These are phyloP conservation scores for Columba livia DNA, from an alignment of 2,113 vertebrate genomes.

Conservation along the genomic window DNA sequence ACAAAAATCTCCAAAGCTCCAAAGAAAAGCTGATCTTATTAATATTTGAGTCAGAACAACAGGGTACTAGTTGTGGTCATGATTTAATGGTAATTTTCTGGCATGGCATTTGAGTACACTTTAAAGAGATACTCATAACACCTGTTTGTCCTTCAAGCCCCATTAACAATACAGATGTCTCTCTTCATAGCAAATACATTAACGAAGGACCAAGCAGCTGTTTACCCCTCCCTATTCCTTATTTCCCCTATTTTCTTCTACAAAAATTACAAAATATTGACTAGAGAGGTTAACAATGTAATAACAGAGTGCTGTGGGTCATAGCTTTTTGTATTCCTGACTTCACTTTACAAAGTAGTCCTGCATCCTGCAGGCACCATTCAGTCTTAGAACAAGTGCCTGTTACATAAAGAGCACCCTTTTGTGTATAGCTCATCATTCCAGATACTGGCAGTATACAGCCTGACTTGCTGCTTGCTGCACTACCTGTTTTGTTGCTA, in stretches of 20 bases:
- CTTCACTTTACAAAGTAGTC: not conserved
- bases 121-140: not conserved
- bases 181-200: not conserved
- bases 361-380: constrained; percentile 4
- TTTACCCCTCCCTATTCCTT: not conserved
- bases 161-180: not conserved
- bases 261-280: not conserved
- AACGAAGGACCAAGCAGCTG: constrained; percentile 5
- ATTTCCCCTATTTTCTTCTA: not conserved
- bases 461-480: constrained; percentile 31
- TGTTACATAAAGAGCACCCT: constrained; percentile 24
- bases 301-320: not conserved
- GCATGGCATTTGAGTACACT: not conserved
- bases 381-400: not conserved
- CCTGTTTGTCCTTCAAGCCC: not conserved
- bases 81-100: not conserved
- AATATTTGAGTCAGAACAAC: not conserved
- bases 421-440: constrained; percentile 47
- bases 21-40: not conserved
- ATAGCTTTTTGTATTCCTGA: not conserved
- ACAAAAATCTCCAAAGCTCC: not conserved
- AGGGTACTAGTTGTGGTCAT: not conserved
- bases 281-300: not conserved
- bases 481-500: constrained; percentile 70
- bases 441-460: constrained; percentile 19